Base-by-base conservation (phyloP, 23 tunicate genomes). In the Ascidia mentula region DNA sequence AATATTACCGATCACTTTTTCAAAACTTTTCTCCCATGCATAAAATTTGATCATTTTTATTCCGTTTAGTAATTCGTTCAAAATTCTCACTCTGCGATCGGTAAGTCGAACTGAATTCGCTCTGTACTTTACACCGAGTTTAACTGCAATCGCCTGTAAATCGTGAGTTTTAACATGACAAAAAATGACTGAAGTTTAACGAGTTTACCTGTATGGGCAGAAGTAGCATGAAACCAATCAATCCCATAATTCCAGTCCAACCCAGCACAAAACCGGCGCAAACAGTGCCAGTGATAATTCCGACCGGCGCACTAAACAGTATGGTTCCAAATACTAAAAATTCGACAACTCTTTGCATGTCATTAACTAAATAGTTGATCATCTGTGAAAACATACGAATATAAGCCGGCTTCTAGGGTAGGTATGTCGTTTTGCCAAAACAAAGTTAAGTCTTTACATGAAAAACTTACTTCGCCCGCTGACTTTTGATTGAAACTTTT, bases 11-110 rank as follows among this genome's bases (percentile, higher is more conserved):
- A 75, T 79, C 7, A 82, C 81, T 40, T 86, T 72, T 32, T 73
- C 84, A 46, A 86, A 86, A 45, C 89, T 86, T 34, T 34, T 76
- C 33, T 86, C 89, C 89, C 89, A 86, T 8, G 89, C 89, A 42
- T 86, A 86, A 74, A 86, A 40, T 46, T 86, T 86, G 20, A 86
- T 86, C 45, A 86, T 40, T 45, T 86, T 86, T 30, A 86, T 82
- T 33, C 89, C 46, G 53, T 84, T 86, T 39, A 86, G 45, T 0
- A 86, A 71, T 72, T 86, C 89, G 71, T 72, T 79, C 79, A 86
- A 79, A 69, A 86, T 86, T 33, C 78, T 40, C 20, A 86, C 89
- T 79, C 89, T 46, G 8, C 40, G 81, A 35, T 86, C 89, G 26
- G 89, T 86, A 18, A 86, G 37, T 32, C 32, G 40, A 15, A 86